A percentile compares a stretch with the other conserved stretches of the same genome.
Evolutionary conservation across 2,113 vertebrate genomes (phyloP).

Genomic region (Acanthochromis polyacanthus): DNA sequence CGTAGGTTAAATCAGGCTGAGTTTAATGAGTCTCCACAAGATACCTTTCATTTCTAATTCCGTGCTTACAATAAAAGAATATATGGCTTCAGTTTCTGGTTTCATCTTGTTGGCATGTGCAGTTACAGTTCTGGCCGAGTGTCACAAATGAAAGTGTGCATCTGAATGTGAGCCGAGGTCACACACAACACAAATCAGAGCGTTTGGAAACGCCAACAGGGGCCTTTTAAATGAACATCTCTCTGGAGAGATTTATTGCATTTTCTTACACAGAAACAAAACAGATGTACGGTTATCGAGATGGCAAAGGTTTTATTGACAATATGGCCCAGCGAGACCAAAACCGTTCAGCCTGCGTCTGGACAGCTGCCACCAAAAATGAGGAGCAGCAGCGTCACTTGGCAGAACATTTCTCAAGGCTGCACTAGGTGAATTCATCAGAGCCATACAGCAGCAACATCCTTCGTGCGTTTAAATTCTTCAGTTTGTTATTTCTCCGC

Average conservation of each 20-base stretch:
- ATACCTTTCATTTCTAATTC: slow-evolving; percentile 9
- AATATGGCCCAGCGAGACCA: slow-evolving; percentile 9
- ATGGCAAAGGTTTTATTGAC: slow-evolving; percentile 42
- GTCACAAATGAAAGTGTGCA: slow-evolving; percentile 2
- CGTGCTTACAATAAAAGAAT: slow-evolving; percentile 23
- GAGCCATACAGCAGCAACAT: slow-evolving; percentile 30
- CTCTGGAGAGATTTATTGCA: slow-evolving; percentile 25
- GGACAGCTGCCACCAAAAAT: slow-evolving; percentile 61
- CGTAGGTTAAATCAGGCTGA: slow-evolving; percentile 18
- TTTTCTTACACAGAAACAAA: slow-evolving; percentile 71
- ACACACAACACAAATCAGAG: slow-evolving; percentile 39
- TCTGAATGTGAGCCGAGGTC: slow-evolving; percentile 14
- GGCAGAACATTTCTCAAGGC: slow-evolving; percentile 27
- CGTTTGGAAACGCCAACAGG: slow-evolving; percentile 45
- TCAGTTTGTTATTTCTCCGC: slow-evolving; percentile 24
- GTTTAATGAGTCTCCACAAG: slow-evolving; percentile 5
- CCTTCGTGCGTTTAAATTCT: slow-evolving; percentile 31
- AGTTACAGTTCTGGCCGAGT: slow-evolving; percentile 5
- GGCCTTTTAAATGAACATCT: slow-evolving; percentile 47
- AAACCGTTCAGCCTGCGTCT: slow-evolving; percentile 44
- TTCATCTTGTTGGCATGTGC: slow-evolving; percentile 3
- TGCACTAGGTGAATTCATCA: slow-evolving; percentile 45
- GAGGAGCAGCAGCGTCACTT: slow-evolving; percentile 47
- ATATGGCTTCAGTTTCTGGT: slow-evolving; percentile 13
- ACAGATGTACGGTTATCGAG: slow-evolving; percentile 65